Percentiles rank a stretch among this genome's conserved stretches.
phyloP scores from a whole-genome alignment of 2,888 invertebrate genomes.

The Epistrophe eligans region DNA sequence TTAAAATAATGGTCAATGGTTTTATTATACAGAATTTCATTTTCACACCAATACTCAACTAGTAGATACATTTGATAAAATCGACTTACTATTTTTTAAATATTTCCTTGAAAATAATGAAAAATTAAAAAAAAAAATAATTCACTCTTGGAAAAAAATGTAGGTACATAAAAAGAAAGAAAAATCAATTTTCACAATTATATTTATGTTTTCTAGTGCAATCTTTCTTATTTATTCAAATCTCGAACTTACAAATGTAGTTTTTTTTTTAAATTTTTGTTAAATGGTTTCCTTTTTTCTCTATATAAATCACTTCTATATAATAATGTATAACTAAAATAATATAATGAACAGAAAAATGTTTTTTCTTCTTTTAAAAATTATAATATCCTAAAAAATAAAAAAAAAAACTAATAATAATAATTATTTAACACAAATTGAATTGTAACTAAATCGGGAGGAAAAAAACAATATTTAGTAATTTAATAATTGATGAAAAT shows the following conservation, averaged over 20 bases:
- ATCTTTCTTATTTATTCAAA: conserved; percentile 72
- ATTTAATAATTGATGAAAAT: conserved; percentile 24
- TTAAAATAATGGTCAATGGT: conserved; percentile 1
- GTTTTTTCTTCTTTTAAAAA: conserved; percentile 32
- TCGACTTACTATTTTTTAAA: neutral
- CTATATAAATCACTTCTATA: conserved; percentile 70
- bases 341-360: conserved; percentile 55
- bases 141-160: neutral
- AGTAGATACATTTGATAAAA: neutral
- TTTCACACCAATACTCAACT: neutral
- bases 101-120: neutral
- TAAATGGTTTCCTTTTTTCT: conserved; percentile 59
- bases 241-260: conserved; percentile 68
- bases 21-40: conserved; percentile 4
- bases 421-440: conserved; percentile 61
- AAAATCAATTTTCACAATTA: conserved; percentile 54
- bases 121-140: neutral
- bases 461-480: conserved; percentile 6
- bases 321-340: conserved; percentile 55
- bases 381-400: conserved; percentile 61
- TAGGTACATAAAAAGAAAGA: neutral
- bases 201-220: conserved; percentile 69
- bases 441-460: conserved; percentile 61
- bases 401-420: conserved; percentile 49
- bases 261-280: conserved; percentile 54